Evolutionary conservation across 2,888 invertebrate species (phyloP), one percentile per base, ranked within the genome.

Genomic region (Thymelicus sylvestris): DNA sequence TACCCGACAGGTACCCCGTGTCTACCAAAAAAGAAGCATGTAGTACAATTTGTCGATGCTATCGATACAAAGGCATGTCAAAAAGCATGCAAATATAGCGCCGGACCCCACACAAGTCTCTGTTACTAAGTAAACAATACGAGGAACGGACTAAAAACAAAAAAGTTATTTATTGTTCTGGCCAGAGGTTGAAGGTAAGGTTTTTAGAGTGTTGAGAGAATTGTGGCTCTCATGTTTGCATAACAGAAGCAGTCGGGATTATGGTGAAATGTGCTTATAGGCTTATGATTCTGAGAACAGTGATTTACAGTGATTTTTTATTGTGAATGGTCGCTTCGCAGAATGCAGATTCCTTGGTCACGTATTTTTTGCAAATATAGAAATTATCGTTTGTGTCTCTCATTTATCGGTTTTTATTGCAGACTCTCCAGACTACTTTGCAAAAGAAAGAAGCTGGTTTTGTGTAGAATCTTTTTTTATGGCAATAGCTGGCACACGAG

Each of bases 41-140:
- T 66, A 38, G 41, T 60, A 66, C 60, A 71, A 71, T 66, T 66
- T 71, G 70, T 71, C 65, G 70, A 66, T 71, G 66, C 65, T 61
- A 71, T 71, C 70, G 55, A 71, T 71, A 71, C 70, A 69, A 69
- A 69, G 69, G 69, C 69, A 64, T 69, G 70, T 75, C 74, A 77
- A 77, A 76, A 77, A 68, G 66, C 73, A 75, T 74, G 82, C 80
- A 82, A 82, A 82, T 79, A 80, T 76, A 75, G 67, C 69, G 59
- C 64, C 64, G 77, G 81, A 81, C 81, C 81, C 78, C 78, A 80
- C 81, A 77, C 77, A 73, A 74, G 77, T 73, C 59, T 66, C 72
- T 73, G 78, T 79, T 79, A 81, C 82, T 80, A 83, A 82, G 80
- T 82, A 80, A 84, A 84, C 81, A 85, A 81, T 81, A 75, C 78